Base-by-base conservation (phyloP, 2,113 vertebrate genomes). In the Peromyscus californicus region DNA sequence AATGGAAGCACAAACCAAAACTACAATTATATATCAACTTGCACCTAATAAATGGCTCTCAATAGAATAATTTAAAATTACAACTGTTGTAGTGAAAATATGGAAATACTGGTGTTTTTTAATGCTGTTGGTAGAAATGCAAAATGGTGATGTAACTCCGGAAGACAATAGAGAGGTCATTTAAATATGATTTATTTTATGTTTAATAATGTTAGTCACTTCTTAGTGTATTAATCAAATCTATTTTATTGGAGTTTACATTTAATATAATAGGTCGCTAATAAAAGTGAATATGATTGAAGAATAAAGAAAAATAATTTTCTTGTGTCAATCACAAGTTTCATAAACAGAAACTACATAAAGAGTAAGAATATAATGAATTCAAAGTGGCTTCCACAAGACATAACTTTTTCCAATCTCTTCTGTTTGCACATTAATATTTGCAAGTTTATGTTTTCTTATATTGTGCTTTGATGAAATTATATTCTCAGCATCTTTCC, bases 241-340 rank as follows among this genome's bases (percentile, higher is more conserved):
- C 31, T 11, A 75, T 12, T 96, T 57, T 83, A 76, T 87, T 91
- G 31, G 5, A 75, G 22, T 21, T 22, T 67, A 12, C 61, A 57
- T 82, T 48, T 74, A 48, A 72, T 59, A 76, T 69, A n/a, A 76
- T 19, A 75, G 3, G 15, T 82, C 4, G 61, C 16, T 80, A 75
- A 76, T 83, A 59, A 69, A 7, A 13, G 21, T 16, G 7, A 67
- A 76, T 59, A 76, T 61, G 16, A 33, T 75, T 76, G 13, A 76
- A 9, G 12, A 82, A 82, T 75, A 87, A 87, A 65, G 70, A 31
- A 75, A 82, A 91, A 86, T 72, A 75, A 82, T 80, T 79, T 91
- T 80, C 22, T 7, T 65, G 10, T 31, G 69, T 80, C 16, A 83
- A 83, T 45, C 16, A 45, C 0, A 94, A 80, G 2, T 89, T 69